Conservation (phyloP, 2,797 vertebrate genomes). For the Typhlichthys eigenmanni region DNA sequence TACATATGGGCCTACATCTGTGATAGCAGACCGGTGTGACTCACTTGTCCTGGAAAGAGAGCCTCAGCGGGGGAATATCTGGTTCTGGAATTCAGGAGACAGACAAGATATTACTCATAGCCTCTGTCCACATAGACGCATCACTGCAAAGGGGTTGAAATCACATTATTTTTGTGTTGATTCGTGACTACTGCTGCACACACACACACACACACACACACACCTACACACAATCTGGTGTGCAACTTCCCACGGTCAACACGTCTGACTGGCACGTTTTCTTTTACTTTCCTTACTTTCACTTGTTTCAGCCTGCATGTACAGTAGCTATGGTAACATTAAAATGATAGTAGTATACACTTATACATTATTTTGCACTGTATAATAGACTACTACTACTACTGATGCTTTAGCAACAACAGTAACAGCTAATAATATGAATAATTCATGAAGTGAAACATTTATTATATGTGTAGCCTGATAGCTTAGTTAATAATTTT, state of each 20-base stretch:
- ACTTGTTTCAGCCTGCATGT: neutral
- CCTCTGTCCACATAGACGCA: constrained; percentile 16
- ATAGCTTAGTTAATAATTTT: too few relatives aligned
- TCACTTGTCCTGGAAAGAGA: too few relatives aligned
- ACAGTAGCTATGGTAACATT: neutral
- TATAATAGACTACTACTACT: neutral
- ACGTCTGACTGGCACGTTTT: constrained; percentile 1
- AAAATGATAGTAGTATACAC: neutral
- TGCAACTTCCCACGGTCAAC: constrained; percentile 30
- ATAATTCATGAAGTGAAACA: too few relatives aligned
- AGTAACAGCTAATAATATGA: neutral
- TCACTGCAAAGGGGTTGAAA: neutral
- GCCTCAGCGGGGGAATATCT: too few relatives aligned
- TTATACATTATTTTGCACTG: too few relatives aligned
- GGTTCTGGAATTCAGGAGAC: too few relatives aligned
- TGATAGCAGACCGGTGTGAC: constrained; percentile 1
- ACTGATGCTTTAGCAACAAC: neutral
- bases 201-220: constrained; percentile 36
- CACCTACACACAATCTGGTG: constrained; percentile 38
- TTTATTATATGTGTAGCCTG: too few relatives aligned
- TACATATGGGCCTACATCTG: constrained; percentile 1
- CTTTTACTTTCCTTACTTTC: neutral
- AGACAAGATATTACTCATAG: constrained; percentile 39
- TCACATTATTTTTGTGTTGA: neutral
- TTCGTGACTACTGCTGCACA: constrained; percentile 53